phyloP scores from a whole-genome alignment of 2,797 vertebrate genomes.

The Intellagama lesueurii region DNA sequence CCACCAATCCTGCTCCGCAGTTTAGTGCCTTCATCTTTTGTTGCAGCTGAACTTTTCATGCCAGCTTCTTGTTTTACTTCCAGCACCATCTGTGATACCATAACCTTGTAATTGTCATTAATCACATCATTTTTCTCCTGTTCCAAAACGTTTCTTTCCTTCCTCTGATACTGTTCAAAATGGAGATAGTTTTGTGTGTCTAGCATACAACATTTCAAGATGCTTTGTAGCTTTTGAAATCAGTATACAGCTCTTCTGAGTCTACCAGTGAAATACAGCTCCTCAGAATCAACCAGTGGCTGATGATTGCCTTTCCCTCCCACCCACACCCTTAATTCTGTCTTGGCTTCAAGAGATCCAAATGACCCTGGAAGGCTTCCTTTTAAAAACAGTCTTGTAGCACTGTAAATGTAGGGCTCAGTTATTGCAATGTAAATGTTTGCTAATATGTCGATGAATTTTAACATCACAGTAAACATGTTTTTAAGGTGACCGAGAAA shows the following conservation, averaged over 20 bases:
- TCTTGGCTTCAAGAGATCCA: conserved; percentile 51
- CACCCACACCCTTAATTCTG: not conserved
- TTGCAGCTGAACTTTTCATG: conserved; percentile 82
- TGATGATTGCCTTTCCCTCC: conserved; percentile 39
- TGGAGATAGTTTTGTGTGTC: conserved; percentile 84
- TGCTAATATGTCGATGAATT: conserved; percentile 22
- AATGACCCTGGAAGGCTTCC: not conserved
- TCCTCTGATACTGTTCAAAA: conserved; percentile 74
- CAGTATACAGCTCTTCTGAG: conserved; percentile 50
- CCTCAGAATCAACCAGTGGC: conserved; percentile 46
- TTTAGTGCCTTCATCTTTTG: conserved; percentile 78
- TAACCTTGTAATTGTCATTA: conserved; percentile 79
- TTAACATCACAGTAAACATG: not conserved
- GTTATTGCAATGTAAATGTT: conserved; percentile 40
- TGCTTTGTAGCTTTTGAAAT: conserved; percentile 57
- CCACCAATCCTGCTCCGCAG: conserved; percentile 79
- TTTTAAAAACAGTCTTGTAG: not conserved
- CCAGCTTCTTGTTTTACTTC: conserved; percentile 74
- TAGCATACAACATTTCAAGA: conserved; percentile 71
- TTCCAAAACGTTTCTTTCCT: conserved; percentile 76
- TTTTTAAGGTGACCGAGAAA: not conserved
- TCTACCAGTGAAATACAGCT: conserved; percentile 50
- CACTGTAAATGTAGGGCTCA: not conserved
- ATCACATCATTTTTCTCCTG: conserved; percentile 76
- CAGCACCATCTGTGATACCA: conserved; percentile 73